These are phyloP conservation scores for Saccostrea echinata DNA, from an alignment of 1,140 invertebrate genomes.

Conservation along the genomic window DNA sequence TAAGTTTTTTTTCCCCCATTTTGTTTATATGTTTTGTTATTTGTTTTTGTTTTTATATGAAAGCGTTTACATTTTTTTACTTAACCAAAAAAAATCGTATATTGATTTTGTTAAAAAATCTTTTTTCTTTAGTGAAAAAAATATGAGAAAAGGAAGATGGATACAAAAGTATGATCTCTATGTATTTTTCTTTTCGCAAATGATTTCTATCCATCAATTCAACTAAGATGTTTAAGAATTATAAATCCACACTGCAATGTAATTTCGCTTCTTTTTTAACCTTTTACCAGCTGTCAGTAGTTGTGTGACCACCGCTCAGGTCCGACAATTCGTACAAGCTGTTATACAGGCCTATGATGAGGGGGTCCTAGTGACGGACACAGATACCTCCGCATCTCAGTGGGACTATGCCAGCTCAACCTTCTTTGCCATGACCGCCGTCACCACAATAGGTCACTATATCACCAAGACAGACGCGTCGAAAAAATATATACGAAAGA, in stretches of 20 bases:
- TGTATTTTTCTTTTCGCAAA: no score
- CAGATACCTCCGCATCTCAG: slow-evolving; percentile 6
- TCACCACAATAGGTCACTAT: slow-evolving; percentile 46
- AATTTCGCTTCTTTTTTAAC: not conserved
- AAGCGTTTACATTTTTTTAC: not conserved
- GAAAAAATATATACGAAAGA: not conserved
- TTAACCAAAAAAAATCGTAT: not conserved
- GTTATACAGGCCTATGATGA: slow-evolving; percentile 41
- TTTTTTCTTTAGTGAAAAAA: no score
- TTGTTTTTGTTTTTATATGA: no score
- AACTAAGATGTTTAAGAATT: no score
- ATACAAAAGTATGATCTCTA: no score
- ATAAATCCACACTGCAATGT: no score
- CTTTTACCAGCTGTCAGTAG: slow-evolving; percentile 12
- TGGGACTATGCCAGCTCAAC: slow-evolving; percentile 44
- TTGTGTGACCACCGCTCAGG: slow-evolving; percentile 27
- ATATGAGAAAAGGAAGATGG: no score
- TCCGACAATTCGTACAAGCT: slow-evolving; percentile 15
- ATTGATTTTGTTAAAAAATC: no score
- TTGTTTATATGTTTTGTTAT: not conserved
- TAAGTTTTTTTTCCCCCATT: not conserved
- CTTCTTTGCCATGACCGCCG: slow-evolving; percentile 50
- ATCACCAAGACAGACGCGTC: not conserved
- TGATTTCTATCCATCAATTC: no score
- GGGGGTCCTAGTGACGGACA: slow-evolving; percentile 31